These are phyloP conservation scores for Potorous gilbertii DNA, from an alignment of 2,797 vertebrate species.

Conservation along the genomic window DNA sequence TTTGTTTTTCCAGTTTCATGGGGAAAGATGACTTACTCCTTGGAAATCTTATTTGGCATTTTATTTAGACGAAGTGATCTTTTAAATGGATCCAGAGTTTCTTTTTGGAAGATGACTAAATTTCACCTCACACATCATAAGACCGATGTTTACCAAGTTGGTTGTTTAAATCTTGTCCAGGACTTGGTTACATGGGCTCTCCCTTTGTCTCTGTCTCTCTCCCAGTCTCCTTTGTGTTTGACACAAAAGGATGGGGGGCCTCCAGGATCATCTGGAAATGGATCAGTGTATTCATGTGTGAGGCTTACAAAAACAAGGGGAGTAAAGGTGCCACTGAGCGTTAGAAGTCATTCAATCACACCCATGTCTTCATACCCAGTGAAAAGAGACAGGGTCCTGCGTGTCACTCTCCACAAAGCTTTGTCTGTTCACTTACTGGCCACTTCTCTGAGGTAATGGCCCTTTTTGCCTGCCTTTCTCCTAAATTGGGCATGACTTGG, in stretches of 20 bases:
- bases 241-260: conserved; percentile 67
- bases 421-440: not conserved
- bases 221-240: conserved; percentile 58
- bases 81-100: conserved; percentile 67
- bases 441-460: conserved; percentile 16
- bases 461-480: conserved; percentile 38
- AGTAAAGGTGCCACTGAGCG: conserved; percentile 75
- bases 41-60: conserved; percentile 68
- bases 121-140: conserved; percentile 60
- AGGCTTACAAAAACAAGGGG: conserved; percentile 66
- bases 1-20: conserved; percentile 71
- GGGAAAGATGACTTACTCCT: conserved; percentile 69
- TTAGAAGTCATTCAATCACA: conserved; percentile 70
- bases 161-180: conserved; percentile 69
- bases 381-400: conserved; percentile 19
- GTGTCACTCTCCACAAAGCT: conserved; percentile 24
- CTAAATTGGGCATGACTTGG: conserved; percentile 39
- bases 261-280: conserved; percentile 69
- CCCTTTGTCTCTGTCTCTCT: conserved; percentile 66
- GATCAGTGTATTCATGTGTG: conserved; percentile 63
- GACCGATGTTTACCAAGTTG: conserved; percentile 70
- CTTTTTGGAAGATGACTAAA: conserved; percentile 65
- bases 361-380: conserved; percentile 57
- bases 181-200: conserved; percentile 59
- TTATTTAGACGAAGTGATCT: conserved; percentile 67